phyloP scores from a whole-genome alignment of 2,797 vertebrate genomes.

The Fistularia tabacaria region DNA sequence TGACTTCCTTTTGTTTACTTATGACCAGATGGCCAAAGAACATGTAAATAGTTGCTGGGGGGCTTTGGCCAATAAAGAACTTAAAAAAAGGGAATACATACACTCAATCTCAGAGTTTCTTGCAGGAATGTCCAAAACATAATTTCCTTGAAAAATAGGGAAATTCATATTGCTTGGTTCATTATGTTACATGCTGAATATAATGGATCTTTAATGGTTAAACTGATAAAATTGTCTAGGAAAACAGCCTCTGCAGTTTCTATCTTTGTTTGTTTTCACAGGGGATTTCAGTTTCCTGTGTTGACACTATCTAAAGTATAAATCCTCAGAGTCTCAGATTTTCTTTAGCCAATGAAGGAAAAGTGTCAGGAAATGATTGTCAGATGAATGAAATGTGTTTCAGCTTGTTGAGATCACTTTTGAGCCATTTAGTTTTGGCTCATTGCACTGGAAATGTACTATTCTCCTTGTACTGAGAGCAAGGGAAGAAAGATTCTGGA shows the following conservation, averaged over 20 bases:
- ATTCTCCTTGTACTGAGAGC: conserved; percentile 16
- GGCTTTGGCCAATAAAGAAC: too few relatives aligned
- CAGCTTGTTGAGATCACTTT: neutral
- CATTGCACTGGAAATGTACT: conserved; percentile 7
- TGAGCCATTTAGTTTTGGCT: conserved; percentile 12
- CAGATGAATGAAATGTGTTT: neutral
- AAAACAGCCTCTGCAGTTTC: conserved; percentile 20
- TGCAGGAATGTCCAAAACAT: neutral
- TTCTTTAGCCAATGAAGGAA: conserved; percentile 1
- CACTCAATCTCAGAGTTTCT: neutral
- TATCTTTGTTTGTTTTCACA: conserved; percentile 59
- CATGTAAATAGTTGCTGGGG: too few relatives aligned
- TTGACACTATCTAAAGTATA: conserved; percentile 20
- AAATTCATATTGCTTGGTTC: conserved; percentile 6
- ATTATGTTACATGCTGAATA: conserved; percentile 10
- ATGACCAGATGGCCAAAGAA: too few relatives aligned
- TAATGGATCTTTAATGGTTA: conserved; percentile 7
- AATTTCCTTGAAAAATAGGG: neutral
- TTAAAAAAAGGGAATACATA: conserved; percentile 1
- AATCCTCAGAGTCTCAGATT: conserved; percentile 3
- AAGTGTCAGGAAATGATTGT: neutral
- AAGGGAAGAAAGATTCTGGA: conserved; percentile 13
- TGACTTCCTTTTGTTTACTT: too few relatives aligned
- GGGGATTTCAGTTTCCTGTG: conserved; percentile 63
- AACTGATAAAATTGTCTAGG: neutral